Conservation (phyloP, 2,888 invertebrate species). For the Pheosia tremula region DNA sequence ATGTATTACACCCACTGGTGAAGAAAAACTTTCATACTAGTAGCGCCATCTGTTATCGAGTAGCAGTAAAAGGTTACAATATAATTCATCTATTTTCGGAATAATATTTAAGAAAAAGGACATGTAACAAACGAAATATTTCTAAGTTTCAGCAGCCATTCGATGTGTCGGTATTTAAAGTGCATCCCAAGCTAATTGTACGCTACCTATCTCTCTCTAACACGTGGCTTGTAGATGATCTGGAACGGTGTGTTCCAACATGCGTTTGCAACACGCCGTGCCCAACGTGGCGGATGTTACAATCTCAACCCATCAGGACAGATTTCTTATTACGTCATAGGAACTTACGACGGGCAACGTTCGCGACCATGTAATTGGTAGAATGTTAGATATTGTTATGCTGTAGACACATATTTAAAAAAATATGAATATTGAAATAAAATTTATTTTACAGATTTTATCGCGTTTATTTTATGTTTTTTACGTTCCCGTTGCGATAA, state of each 20-base stretch:
- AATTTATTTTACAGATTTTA: no score
- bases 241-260: conserved; percentile 8
- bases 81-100: no score
- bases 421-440: no score
- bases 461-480: no score
- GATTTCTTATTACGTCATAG: conserved; percentile 4
- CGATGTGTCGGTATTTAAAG: no score
- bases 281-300: conserved; percentile 17
- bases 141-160: no score
- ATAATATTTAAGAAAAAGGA: no score
- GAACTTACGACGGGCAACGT: not conserved
- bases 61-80: conserved; percentile 39
- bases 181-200: no score
- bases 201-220: no score
- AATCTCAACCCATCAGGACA: conserved; percentile 12
- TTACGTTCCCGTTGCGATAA: no score
- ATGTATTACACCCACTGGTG: not conserved
- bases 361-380: not conserved
- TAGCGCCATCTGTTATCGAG: conserved; percentile 65
- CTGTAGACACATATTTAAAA: no score
- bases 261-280: conserved; percentile 11
- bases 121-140: no score
- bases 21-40: not conserved
- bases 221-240: conserved; percentile 10
- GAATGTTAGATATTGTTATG: not conserved